Evolutionary conservation across 2,113 vertebrate genomes (phyloP).

Genomic region (Cottus gobio): DNA sequence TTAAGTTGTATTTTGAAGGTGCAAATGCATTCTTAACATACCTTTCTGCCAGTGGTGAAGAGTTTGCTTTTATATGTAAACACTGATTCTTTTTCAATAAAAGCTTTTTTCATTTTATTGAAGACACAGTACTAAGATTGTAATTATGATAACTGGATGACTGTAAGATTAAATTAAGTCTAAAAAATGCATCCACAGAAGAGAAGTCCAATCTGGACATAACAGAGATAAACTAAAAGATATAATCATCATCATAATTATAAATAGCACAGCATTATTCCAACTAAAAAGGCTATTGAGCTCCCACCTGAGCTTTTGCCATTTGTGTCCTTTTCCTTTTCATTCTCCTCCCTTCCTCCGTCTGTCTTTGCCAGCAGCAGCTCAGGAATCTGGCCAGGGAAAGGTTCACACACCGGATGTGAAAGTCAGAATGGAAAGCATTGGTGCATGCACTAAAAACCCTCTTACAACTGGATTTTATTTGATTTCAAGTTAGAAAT

Average conservation of each 20-base stretch:
- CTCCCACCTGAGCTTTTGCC: conserved; percentile 82
- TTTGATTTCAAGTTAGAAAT: neutral
- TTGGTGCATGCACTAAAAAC: neutral
- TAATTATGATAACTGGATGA: neutral
- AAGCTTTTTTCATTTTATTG: neutral
- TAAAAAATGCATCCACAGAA: neutral
- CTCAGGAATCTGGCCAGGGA: conserved; percentile 89
- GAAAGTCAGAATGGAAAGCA: conserved; percentile 11
- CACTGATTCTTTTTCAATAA: neutral
- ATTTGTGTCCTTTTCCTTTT: conserved; percentile 67
- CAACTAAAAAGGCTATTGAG: neutral
- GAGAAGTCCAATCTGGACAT: neutral
- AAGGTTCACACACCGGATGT: conserved; percentile 12
- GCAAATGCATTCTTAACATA: neutral
- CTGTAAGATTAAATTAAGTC: neutral
- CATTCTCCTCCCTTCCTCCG: conserved; percentile 75
- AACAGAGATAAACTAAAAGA: neutral
- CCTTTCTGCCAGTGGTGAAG: neutral
- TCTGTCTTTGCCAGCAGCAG: conserved; percentile 86
- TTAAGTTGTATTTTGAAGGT: neutral
- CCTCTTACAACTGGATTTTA: neutral
- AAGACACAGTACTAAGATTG: neutral
- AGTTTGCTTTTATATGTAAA: neutral
- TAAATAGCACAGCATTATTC: neutral
- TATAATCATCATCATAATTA: neutral